Evolutionary conservation across 1,140 invertebrate genomes (phyloP), one percentile per base, ranked within the genome.

Genomic region (Drosophila mayri): DNA sequence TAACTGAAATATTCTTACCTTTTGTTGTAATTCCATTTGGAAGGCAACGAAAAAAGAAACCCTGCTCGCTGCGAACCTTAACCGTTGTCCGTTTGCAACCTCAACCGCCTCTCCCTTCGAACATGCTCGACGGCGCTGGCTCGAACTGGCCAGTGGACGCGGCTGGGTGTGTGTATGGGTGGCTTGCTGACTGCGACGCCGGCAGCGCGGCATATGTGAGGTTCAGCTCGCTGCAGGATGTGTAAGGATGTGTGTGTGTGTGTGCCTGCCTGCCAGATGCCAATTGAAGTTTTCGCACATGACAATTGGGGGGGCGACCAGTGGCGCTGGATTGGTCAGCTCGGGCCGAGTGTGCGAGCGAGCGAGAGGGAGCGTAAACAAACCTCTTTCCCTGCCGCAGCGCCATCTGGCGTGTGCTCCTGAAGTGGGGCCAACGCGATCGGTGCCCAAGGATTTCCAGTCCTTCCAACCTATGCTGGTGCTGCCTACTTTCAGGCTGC

Each of bases 221-320:
- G 73, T 49, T 64, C 38, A 37, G 44, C 22, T 38, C 0, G 38
- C 54, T 18, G 46, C 54, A 32, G 66, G 47, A 41, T 63, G 58
- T 25, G 37, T 57, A 16, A 44, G 35, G 22, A 22, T 38, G 76
- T 67, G 70, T 37, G 28, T 67, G 70, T 37, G 28, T 43, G 28
- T 22, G 43, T 35, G 30, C 16, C 37, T 38, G 52, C 12, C 41
- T 49, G 50, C 68, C 46, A 55, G 60, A 85, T 81, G 65, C 73
- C 67, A 86, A 85, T 86, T 85, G 82, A 85, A 81, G 82, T 85
- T 85, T 71, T 68, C 83, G 78, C 57, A 61, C 78, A 65, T 52
- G 73, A 65, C 66, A 73, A 86, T 79, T 79, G 81, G 80, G 76
- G 76, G 76, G 68, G 76, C 72, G 76, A 76, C 71, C 76, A 85